Evolutionary conservation across 2,113 vertebrate genomes (phyloP), one percentile per base, ranked within the genome.

Genomic region (Tachysurus fulvidraco): DNA sequence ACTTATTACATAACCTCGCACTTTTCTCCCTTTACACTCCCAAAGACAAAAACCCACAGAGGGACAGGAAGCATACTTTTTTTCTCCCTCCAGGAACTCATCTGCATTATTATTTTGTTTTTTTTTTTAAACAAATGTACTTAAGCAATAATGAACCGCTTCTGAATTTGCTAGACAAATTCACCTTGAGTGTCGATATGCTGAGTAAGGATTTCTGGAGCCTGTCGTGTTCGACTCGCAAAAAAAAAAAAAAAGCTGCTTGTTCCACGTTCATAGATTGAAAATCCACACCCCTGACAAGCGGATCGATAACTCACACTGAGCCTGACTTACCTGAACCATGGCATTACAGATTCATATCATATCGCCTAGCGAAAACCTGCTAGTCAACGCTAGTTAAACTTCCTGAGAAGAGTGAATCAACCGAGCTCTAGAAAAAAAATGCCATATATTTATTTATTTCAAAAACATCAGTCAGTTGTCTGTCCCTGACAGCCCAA

Each of bases 1-100:
- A 91, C 91, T 93, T 94, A 91, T 94, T 95, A 94, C 91, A 93
- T 94, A 95, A 94, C 93, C 92, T 92, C 84, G 88, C 89, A 89
- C 88, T 92, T 91, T 90, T 87, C 73, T 74, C 84, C 82, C 59
- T 88, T 86, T 67, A 82, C 67, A 65, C 83, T 60, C 83, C 87
- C 84, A 55, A 28, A 83, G 69, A 60, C 84, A 84, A 67, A 67
- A 78, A 54, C 28, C 54, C 55, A 60, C 16, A 59, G 28, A 80
- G 30, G 78, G 4, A 60, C 55, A 80, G 78, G 78, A 60, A 80
- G 67, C 65, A 16, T 12, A 41, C 21, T 1, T 23, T 83, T 28
- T 46, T 36, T 19, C 10, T 19, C 28, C 1, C 1, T 5, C n/a
- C 16, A 17, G 65, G 46, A 62, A 5, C 16, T 65, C 60, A 65